Evolutionary conservation across 2,888 invertebrate genomes (phyloP), one percentile per base, ranked within the genome.

Genomic region (Orthosia incerta): DNA sequence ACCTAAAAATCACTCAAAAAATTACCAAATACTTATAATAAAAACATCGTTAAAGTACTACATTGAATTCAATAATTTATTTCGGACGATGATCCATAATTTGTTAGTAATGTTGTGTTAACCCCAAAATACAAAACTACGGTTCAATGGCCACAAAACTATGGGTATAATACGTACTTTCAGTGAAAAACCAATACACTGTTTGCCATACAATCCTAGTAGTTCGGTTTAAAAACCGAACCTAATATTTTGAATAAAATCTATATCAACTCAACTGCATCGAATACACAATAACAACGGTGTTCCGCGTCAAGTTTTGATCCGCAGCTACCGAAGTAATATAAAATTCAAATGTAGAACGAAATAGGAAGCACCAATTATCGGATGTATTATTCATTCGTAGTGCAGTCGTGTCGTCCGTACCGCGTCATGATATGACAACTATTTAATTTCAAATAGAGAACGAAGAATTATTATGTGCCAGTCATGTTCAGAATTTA

Each of bases 301-400:
- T 60, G 66, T 68, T 76, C 55, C 26, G 16, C n/a, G 50, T 53
- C 56, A 57, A 67, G 64, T 79, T 68, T 61, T 57, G 45, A 71
- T 71, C 70, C 80, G 60, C 23, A 68, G 60, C 46, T 57, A 79
- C 56, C 71, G 72, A 71, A 81, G 74, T 68, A 57, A 74, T 84
- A 76, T 82, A 79, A 72, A 82, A 79, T 82, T 77, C 74, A 84
- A 84, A 85, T 83, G 64, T 67, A 16, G 65, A 78, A 77, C 65
- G 65, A 74, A 72, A 74, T 83, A 76, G 84, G 83, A 78, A 84
- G 67, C 71, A 61, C 51, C 85, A 80, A 83, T 83, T 83, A 83
- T 82, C 61, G 64, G 45, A 79, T 85, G 69, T 70, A 82, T 73
- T 76, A 79, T 85, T 83, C 82, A 83, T 80, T 83, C 70, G 51